These are phyloP conservation scores for Monochamus saltuarius DNA, from an alignment of 1,140 invertebrate species.

Conservation along the genomic window DNA sequence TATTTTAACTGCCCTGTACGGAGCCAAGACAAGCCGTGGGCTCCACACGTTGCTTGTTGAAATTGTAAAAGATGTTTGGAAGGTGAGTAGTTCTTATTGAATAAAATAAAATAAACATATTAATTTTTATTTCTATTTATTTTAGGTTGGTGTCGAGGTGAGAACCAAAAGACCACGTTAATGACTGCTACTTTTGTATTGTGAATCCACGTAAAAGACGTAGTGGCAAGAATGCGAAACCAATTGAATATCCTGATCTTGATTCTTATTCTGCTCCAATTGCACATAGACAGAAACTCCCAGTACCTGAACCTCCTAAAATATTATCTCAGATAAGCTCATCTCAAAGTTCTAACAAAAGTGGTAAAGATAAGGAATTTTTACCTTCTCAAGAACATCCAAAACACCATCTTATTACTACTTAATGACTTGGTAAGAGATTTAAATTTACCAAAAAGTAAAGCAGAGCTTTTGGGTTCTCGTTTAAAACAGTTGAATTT, in stretches of 20 bases:
- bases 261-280: constrained; percentile 1
- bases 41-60: constrained; percentile 1
- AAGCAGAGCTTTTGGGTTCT: background rate
- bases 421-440: background rate
- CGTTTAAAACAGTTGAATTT: constrained; percentile 43
- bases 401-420: too few relatives aligned
- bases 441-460: constrained; percentile 9
- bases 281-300: background rate
- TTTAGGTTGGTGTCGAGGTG: constrained; percentile 18
- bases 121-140: constrained; percentile 5
- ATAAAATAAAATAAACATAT: background rate
- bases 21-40: constrained; percentile 4
- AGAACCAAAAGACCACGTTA: constrained; percentile 10
- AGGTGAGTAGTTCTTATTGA: constrained; percentile 11
- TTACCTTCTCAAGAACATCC: background rate
- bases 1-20: constrained; percentile 28
- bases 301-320: background rate
- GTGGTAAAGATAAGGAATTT: constrained; percentile 1
- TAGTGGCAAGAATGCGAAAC: constrained; percentile 9
- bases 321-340: background rate
- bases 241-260: constrained; percentile 12
- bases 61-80: constrained; percentile 12
- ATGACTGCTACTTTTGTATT: constrained; percentile 18
- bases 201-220: constrained; percentile 14
- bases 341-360: background rate